Base-by-base conservation (phyloP, 2,888 invertebrate genomes). In the Ophraella communa region DNA sequence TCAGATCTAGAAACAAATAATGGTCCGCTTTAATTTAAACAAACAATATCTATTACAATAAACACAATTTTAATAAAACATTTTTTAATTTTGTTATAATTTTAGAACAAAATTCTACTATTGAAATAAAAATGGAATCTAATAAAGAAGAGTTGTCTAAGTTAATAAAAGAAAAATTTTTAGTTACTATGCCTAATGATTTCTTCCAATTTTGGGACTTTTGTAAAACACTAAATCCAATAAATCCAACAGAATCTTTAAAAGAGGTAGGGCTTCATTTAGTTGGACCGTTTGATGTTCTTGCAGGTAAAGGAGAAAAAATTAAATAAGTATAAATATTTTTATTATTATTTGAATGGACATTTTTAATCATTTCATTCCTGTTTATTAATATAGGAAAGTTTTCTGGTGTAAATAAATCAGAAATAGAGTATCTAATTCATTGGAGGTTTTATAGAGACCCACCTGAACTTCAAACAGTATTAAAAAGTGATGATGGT, bases 381-480 rank as follows among this genome's bases (percentile, higher is more conserved):
- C n/a, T n/a, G n/a, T n/a, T n/a, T n/a, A n/a, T n/a, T n/a, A n/a
- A n/a, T n/a, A n/a, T 85, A 51, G 89, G 88, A 3, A 71, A 67
- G 54, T 74, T 73, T 63, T 58, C 62, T 14, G 56, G 65, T 27
- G 55, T 60, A 7, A 58, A 67, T 11, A 69, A 61, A 35, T 81
- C 85, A 1, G 82, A 86, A 64, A 85, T 88, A 66, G 83, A 89
- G 65, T 93, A 90, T 78, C 85, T 95, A 52, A 82, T 89, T 8
- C 95, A 96, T 79, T 96, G 94, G 92, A 87, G 98, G 73, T 97
- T 92, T 82, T 95, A 88, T 79, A 95, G 91, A 81, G 98, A 98
- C 84, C 94, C 96, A 8, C 97, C 98, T 8, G 97, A 98, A 82
- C 93, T 96, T 81, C 93, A 95, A 87, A 91, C 94, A 2, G 84